Percentiles rank a stretch among this genome's conserved stretches.
Evolutionary conservation across 2,797 vertebrate species (phyloP).

Genomic region (Bryconaethiops microstoma): DNA sequence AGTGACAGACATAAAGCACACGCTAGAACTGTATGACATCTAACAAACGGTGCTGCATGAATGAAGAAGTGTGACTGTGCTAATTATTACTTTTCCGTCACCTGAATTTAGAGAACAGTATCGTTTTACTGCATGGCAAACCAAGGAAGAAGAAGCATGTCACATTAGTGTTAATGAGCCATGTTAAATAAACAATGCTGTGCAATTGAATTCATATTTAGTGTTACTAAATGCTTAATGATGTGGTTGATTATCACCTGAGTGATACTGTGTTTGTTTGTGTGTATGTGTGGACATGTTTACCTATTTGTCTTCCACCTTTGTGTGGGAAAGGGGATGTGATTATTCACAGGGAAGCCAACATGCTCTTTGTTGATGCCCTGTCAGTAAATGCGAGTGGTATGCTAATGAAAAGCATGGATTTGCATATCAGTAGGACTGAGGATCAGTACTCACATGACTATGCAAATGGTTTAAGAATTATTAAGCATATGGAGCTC

Average conservation of each 20-base stretch:
- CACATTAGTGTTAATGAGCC: conserved; percentile 1
- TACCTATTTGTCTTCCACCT: conserved; percentile 51
- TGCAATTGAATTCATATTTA: conserved; percentile 71
- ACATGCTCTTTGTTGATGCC: conserved; percentile 33
- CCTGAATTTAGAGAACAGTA: conserved; percentile 53
- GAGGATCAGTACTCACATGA: conserved; percentile 56
- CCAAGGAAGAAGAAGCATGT: conserved; percentile 26
- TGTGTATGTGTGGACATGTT: conserved; percentile 67
- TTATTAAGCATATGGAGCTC: conserved; percentile 62
- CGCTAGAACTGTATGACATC: conserved; percentile 45
- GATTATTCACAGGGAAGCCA: conserved; percentile 31
- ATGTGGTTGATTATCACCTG: conserved; percentile 73
- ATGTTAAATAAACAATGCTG: conserved; percentile 25
- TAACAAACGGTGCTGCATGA: conserved; percentile 43
- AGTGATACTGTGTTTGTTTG: conserved; percentile 44
- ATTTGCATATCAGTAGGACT: conserved; percentile 59
- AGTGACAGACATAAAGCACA: conserved; percentile 43
- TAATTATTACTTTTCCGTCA: conserved; percentile 55
- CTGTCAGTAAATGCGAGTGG: conserved; percentile 49
- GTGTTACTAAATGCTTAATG: conserved; percentile 70
- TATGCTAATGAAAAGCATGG: conserved; percentile 59
- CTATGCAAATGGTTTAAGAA: conserved; percentile 59
- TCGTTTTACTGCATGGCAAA: conserved; percentile 47
- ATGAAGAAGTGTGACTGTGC: conserved; percentile 35
- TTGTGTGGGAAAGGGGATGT: conserved; percentile 46